Percentiles rank a stretch among this genome's conserved stretches.
Evolutionary conservation across 1,140 invertebrate genomes (phyloP).

Genomic region (Bacillus rossius): DNA sequence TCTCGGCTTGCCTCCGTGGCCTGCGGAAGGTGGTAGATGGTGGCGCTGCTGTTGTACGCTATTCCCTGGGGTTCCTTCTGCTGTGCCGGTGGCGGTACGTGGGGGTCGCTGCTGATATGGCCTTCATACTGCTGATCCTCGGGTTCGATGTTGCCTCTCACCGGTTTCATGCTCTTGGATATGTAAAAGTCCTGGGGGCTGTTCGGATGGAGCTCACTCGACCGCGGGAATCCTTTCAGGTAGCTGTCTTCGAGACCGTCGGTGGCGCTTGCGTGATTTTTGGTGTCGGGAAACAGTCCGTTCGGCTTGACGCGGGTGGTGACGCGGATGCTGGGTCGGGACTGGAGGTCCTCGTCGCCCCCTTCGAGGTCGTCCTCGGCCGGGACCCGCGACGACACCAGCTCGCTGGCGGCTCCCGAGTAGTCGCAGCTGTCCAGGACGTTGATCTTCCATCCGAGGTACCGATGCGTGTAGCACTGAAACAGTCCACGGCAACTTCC

Average conservation of each 20-base stretch:
- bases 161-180: background rate
- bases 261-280: background rate
- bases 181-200: background rate
- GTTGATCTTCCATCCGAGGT: constrained; percentile 93
- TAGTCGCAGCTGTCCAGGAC: constrained; percentile 77
- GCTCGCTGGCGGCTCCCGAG: constrained; percentile 47
- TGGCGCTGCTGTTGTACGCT: background rate
- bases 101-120: background rate
- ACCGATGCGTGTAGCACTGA: constrained; percentile 87
- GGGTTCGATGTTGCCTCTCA: no score
- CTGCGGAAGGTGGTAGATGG: no score
- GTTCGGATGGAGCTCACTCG: background rate
- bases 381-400: constrained; percentile 17
- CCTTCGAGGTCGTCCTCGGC: constrained; percentile 39
- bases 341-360: constrained; percentile 45
- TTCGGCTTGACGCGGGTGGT: constrained; percentile 65
- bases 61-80: background rate
- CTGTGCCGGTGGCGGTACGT: background rate
- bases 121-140: background rate
- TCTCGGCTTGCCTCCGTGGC: no score
- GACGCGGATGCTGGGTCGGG: constrained; percentile 57
- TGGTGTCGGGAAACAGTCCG: constrained; percentile 32
- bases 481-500: constrained; percentile 22
- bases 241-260: no score
- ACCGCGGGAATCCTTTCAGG: background rate